Conservation (phyloP, 2,888 invertebrate species). For the Andrena trimmerana region DNA sequence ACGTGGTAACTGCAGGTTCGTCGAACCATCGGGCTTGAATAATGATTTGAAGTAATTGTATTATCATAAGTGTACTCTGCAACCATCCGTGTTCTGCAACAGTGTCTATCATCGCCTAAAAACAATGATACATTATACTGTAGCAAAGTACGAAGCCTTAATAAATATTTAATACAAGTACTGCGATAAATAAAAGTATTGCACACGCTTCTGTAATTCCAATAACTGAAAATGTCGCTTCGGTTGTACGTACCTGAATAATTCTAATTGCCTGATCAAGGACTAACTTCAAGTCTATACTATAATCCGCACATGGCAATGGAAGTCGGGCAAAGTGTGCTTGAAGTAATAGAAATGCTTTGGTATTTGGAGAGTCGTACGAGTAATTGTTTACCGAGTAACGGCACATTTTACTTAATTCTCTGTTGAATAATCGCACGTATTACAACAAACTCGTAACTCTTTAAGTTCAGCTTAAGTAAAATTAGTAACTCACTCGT, state of each 20-base stretch:
- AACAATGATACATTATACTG: constrained; percentile 17
- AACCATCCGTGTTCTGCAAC: constrained; percentile 97
- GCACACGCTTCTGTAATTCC: neutral
- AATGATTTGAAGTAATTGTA: constrained; percentile 94
- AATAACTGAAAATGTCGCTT: neutral
- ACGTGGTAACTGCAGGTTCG: constrained; percentile 90
- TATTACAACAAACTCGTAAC: neutral
- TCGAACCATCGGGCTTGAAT: constrained; percentile 96
- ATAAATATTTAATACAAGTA: too few species aligned
- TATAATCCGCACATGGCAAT: constrained; percentile 96
- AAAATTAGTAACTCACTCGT: constrained; percentile 88
- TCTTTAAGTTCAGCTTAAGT: neutral
- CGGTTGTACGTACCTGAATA: constrained; percentile 89
- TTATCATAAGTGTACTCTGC: constrained; percentile 91
- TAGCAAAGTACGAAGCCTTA: too few species aligned
- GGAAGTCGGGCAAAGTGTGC: constrained; percentile 95
- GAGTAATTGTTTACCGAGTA: constrained; percentile 90
- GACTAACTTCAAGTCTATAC: constrained; percentile 98
- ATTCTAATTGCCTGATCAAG: constrained; percentile 98
- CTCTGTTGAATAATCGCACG: constrained; percentile 86
- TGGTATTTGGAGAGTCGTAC: constrained; percentile 97
- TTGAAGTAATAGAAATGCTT: constrained; percentile 96
- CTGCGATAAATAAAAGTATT: too few species aligned
- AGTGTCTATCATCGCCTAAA: constrained; percentile 97
- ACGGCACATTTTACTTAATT: constrained; percentile 92